Evolutionary conservation across 2,113 vertebrate species (phyloP), one percentile per base, ranked within the genome.

Genomic region (Nannobrachium achirus): DNA sequence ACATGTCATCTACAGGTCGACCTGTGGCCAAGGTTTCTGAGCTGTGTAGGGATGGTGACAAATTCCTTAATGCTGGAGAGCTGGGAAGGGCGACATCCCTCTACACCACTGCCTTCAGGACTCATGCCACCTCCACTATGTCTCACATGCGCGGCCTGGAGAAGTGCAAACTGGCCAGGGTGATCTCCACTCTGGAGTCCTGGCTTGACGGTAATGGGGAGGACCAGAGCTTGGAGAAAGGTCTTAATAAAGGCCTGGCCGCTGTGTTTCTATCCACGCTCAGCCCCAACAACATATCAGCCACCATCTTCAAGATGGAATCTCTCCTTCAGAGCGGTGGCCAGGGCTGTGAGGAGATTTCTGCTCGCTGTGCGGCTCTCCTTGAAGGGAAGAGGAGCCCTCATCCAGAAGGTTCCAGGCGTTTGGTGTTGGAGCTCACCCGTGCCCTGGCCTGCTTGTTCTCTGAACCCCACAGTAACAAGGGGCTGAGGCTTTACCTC

Each of bases 101-200:
- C 81, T 98, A 96, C 80, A 79, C 91, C 68, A 90, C 94, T 0
- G 95, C 95, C 16, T 98, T 97, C 86, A 94, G 92, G 80, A 92
- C 89, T 76, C 92, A 93, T 0, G 92, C 88, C 0, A 83, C 90
- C 55, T 84, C 87, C 0, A 93, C 94, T 0, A 20, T 95, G 9
- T 77, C 82, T 64, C 93, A 92, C 1, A 88, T 95, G 74, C 84
- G 63, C 0, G 83, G 89, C 14, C 44, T 96, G 49, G 82, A 87
- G 0, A 74, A 38, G 1, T 46, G 44, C 0, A 69, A n/a, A 6
- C 50, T 87, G 25, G 75, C 52, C 0, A 48, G 71, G 0, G 88
- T 97, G 42, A 74, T 92, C 51, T 70, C 85, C 38, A 92, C 87
- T 5, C 76, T 99, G 49, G 95, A 98, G 68, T 62, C 63, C 18